These are phyloP conservation scores for Gila robusta DNA, from an alignment of 2,797 vertebrate genomes.

Conservation along the genomic window DNA sequence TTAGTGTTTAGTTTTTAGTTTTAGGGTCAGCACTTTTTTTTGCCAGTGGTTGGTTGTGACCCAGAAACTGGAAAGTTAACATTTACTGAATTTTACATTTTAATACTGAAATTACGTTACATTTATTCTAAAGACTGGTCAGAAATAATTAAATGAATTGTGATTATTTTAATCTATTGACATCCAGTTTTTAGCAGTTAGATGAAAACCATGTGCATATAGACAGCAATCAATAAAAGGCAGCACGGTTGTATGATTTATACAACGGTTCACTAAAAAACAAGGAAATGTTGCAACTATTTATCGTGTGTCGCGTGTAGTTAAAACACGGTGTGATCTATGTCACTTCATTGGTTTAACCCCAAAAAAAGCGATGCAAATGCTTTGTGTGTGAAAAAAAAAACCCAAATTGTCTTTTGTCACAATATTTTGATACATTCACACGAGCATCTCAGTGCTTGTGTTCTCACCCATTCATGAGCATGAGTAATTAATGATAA, in stretches of 20 bases:
- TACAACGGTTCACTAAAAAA: background rate
- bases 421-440: too few relatives aligned
- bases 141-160: background rate
- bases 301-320: too few relatives aligned
- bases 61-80: background rate
- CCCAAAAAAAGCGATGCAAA: background rate
- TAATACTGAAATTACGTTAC: background rate
- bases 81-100: background rate
- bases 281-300: background rate
- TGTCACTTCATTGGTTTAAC: too few relatives aligned
- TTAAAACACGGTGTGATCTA: too few relatives aligned
- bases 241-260: background rate
- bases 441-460: too few relatives aligned
- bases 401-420: too few relatives aligned
- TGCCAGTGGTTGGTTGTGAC: background rate
- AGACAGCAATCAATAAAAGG: background rate
- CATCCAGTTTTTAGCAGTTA: background rate
- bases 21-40: background rate
- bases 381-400: too few relatives aligned
- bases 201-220: background rate
- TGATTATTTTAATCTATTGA: background rate
- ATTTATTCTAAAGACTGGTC: background rate
- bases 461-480: too few relatives aligned
- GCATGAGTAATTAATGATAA: too few relatives aligned
- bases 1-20: constrained; percentile 23